Evolutionary conservation across 2,888 invertebrate species (phyloP).

Genomic region (Choreutis nemorana): DNA sequence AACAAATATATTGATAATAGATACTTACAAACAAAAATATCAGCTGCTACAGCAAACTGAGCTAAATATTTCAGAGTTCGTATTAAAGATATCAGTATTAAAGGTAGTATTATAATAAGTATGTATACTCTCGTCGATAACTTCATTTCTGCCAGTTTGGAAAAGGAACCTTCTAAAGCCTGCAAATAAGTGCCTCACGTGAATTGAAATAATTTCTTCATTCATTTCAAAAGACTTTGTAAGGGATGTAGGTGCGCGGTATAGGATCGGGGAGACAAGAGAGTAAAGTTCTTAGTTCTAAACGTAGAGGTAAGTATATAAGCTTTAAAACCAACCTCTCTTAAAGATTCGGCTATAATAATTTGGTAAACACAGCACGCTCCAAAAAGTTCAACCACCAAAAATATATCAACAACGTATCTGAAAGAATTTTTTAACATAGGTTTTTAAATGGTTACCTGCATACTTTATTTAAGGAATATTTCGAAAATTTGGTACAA

Average conservation of each 20-base stretch:
- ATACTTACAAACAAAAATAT: constrained; percentile 13
- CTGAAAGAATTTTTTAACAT: no score
- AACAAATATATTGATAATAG: no score
- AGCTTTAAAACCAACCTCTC: constrained; percentile 20
- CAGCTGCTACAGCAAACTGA: constrained; percentile 31
- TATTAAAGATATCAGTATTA: constrained; percentile 29
- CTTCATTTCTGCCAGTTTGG: constrained; percentile 8
- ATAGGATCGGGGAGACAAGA: not conserved
- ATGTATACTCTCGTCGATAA: constrained; percentile 25
- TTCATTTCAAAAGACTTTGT: no score
- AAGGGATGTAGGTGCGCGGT: not conserved
- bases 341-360: constrained; percentile 34
- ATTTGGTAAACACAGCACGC: constrained; percentile 41
- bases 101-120: constrained; percentile 20
- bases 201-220: not conserved
- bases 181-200: constrained; percentile 14
- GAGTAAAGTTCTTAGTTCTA: not conserved
- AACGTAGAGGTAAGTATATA: not conserved
- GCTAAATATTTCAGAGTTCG: constrained; percentile 35
- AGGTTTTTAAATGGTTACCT: no score
- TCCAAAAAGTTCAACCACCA: constrained; percentile 30
- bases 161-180: constrained; percentile 21
- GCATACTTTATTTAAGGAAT: no score
- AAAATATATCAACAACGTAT: constrained; percentile 26
- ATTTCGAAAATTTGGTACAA: no score